Conservation (phyloP, 2,113 vertebrate genomes). For the Hippocampus barbouri region DNA sequence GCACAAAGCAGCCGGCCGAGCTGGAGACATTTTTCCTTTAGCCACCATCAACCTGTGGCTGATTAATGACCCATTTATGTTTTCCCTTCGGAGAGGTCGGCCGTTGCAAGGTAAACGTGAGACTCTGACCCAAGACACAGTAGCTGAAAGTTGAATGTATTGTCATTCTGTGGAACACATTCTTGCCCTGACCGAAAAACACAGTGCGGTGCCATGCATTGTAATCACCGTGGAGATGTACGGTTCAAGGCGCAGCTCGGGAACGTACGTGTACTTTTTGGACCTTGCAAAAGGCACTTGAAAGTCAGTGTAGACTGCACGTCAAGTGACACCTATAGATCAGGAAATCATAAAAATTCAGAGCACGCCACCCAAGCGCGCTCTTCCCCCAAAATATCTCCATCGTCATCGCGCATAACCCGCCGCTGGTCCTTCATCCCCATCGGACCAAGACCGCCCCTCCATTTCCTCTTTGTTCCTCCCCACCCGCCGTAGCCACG, state of each 20-base stretch:
- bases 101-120: constrained; percentile 3
- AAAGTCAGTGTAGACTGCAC: background rate
- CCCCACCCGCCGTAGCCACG: constrained; percentile 33
- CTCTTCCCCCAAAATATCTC: constrained; percentile 61
- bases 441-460: constrained; percentile 21
- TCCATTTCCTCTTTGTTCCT: constrained; percentile 28
- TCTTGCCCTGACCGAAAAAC: background rate
- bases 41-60: constrained; percentile 17
- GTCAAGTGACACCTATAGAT: background rate
- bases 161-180: background rate
- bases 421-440: constrained; percentile 25
- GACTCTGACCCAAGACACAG: constrained; percentile 1
- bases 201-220: no score
- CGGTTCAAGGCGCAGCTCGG: background rate
- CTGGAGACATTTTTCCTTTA: constrained; percentile 12
- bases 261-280: background rate
- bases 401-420: constrained; percentile 48
- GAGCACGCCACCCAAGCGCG: constrained; percentile 10
- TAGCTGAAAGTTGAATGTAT: constrained; percentile 6
- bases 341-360: background rate
- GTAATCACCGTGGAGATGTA: no score
- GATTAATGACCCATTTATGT: constrained; percentile 50
- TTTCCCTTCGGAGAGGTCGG: constrained; percentile 23
- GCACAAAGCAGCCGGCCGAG: constrained; percentile 9
- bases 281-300: background rate